Evolutionary conservation across 2,888 invertebrate genomes (phyloP).

Genomic region (Pecten maximus): DNA sequence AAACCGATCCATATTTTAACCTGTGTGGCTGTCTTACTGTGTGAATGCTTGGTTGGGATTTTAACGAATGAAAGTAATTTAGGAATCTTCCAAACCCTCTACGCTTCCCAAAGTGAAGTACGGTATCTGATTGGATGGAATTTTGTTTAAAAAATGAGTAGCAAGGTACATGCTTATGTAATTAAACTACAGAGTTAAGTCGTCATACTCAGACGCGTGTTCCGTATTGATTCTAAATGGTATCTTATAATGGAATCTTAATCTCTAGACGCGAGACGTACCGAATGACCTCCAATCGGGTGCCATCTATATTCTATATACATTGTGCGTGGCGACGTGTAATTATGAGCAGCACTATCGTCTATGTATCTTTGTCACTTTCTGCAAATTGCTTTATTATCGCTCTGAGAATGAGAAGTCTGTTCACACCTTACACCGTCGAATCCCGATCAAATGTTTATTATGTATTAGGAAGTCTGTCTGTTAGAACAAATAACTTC

Average conservation of each 20-base stretch:
- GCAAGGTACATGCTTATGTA: neutral
- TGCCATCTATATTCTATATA: neutral
- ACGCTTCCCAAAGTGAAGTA: too few species aligned
- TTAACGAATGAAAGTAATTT: too few species aligned
- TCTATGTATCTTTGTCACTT: neutral
- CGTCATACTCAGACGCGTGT: neutral
- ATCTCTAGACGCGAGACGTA: neutral
- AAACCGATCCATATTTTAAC: too few species aligned
- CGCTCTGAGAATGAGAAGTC: neutral
- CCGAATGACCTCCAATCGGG: neutral
- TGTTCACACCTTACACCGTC: neutral
- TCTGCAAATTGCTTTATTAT: neutral
- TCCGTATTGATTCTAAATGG: neutral
- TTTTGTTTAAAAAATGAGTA: neutral
- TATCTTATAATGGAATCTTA: conserved; percentile 8
- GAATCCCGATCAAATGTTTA: too few species aligned
- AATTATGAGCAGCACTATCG: neutral
- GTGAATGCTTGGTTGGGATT: too few species aligned
- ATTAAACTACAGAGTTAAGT: neutral
- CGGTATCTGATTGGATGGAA: too few species aligned
- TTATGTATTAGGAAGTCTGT: too few species aligned
- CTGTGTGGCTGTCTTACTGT: too few species aligned
- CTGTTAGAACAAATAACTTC: too few species aligned
- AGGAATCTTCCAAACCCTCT: too few species aligned
- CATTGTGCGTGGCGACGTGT: neutral